Base-by-base conservation (phyloP, 2,113 vertebrate species). In the Antennarius striatus region DNA sequence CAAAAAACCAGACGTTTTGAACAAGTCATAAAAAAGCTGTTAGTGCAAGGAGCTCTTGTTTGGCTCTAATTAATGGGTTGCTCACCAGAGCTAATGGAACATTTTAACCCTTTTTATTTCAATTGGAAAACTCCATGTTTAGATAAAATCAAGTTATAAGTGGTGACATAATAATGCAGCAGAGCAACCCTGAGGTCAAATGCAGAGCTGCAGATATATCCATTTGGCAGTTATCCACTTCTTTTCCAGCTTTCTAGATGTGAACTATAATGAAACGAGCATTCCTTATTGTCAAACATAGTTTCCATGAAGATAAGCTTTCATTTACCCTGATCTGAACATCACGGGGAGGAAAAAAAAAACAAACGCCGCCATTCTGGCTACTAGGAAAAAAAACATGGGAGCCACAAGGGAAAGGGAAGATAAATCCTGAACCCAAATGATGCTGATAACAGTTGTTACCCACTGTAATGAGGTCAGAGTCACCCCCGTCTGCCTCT, bases 401-500 rank as follows among this genome's bases (percentile, higher is more conserved):
- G 39, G 10, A 40, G 10, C 3, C 32, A 36, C 2, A 0, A 36
- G 46, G 50, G 49, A 29, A 63, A 47, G 65, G 57, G 81, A 47
- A 77, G 83, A 90, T 89, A 89, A 89, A 92, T 91, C 86, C 79
- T 58, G 45, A 55, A 39, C 47, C 61, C 75, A 75, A 82, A 73
- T 48, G 77, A 63, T 79, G 82, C 82, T 82, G 83, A 87, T 88
- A 82, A 72, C 63, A 54, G 82, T 80, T 70, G 85, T 89, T 87
- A 89, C 74, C 66, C 53, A 69, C 73, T 2, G 64, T 90, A 91
- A 91, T 89, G 86, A 90, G 90, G 88, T 91, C 89, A 89, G 81
- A 86, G 87, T 80, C 78, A 32, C 81, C 39, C 62, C 81, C 81
- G 86, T 91, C 88, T 79, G 57, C 45, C 83, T 73, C 68, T 71